Evolutionary conservation across 1,140 invertebrate species (phyloP), one percentile per base, ranked within the genome.

Genomic region (Geopemphigus sp.): DNA sequence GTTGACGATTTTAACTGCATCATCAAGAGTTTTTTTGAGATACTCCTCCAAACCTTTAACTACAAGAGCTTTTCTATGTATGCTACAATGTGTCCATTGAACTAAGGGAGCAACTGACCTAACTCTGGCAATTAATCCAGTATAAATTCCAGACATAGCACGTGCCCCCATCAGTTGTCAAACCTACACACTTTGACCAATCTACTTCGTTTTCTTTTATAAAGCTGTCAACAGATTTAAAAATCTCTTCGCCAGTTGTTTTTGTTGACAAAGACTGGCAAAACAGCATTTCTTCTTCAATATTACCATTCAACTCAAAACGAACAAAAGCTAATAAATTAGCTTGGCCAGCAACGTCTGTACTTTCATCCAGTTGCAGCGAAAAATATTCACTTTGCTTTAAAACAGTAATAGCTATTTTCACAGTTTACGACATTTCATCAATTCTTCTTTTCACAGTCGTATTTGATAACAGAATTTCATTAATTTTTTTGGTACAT

Each of bases 1-100:
- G 81, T 83, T 81, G 50, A 84, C 57, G 61, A 82, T 68, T 76
- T 72, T 72, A 53, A 82, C 81, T 56, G 78, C 54, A 61, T 63
- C 81, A 73, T 82, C 54, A 17, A 82, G 45, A 63, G 80, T 74
- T 66, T 53, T 54, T 70, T 82, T 80, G 24, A 82, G 68, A 26
- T 56, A 32, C 19, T 73, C 70, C 3, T 72, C 72, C 19, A 82
- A n/a, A 24, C 29, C 22, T 61, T 82, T 82, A 70, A 70, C 17
- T 80, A 47, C 64, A 56, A 82, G 73, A 50, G 32, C 68, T 72
- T 82, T 76, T 29, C 74, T 81, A 63, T 82, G 80, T 29, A 81
- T 72, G 50, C 81, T 80, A 82, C 80, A 81, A 32, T 82, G 72
- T 63, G 63, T 82, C 76, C 81, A 82, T 24, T 24, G 53, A 47